Evolutionary conservation across 2,797 vertebrate species (phyloP), one percentile per base, ranked within the genome.

Genomic region (Cynopterus sphinx): DNA sequence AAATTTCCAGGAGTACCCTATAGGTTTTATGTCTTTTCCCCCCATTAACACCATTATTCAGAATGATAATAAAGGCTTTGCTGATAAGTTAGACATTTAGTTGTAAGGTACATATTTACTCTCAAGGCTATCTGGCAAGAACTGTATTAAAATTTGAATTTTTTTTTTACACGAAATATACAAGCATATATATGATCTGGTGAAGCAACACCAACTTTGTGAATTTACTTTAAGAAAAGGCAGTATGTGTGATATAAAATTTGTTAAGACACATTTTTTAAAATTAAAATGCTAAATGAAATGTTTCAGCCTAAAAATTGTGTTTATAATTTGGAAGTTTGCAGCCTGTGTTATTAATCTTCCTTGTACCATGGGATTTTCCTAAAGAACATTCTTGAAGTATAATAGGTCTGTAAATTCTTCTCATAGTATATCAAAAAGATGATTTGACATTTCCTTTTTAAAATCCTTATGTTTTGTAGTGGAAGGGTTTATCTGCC

Each of bases 31-130:
- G 77, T 13, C 16, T 61, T 51, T 73, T 28, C 9, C 36, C 11
- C 4, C 57, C 10, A 55, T 92, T 55, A 86, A 39, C 15, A 77
- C 22, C 31, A 12, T 77, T 93, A 49, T n/a, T 79, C 33, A 77
- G 77, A 78, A 68, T 85, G 41, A 91, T 82, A 28, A 91, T 51
- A 51, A 90, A 51, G 26, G 10, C 84, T 91, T 91, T 77, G 11
- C 39, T 89, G 39, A 4, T 86, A 36, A 63, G 86, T 89, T 85
- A 89, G 31, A 88, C 26, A 68, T 74, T 95, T 88, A 75, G 55
- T 81, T 90, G 21, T 81, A 74, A 85, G 59, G 79, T 88, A 7
- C 7, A 22, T 51, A 15, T 82, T 70, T 87, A 39, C 9, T 84
- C 51, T 79, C 21, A 55, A 91, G 61, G 57, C 77, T 87, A 0